Evolutionary conservation across 2,113 vertebrate genomes (phyloP), one percentile per base, ranked within the genome.

Genomic region (Hassar affinis): DNA sequence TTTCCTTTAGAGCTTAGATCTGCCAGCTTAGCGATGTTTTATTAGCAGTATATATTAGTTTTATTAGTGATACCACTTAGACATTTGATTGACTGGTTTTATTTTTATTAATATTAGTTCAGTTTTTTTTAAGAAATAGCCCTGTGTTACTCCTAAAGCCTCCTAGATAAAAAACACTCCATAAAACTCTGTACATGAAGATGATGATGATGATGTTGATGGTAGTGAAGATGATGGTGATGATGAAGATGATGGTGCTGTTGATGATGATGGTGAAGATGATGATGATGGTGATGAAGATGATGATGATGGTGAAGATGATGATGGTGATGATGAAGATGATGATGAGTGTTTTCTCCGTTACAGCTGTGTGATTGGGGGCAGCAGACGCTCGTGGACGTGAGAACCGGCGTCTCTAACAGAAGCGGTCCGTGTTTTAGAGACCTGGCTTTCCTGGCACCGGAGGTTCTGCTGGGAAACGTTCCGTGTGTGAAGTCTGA

Each of bases 351-450:
- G 15, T 83, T 30, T 77, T 59, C 22, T 45, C 38, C 7, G 20
- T 7, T 59, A 18, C 78, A 89, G 88, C n/a, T 89, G 83, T 84
- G 86, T 80, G 88, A 86, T 45, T 89, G 88, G 88, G 86, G 88
- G 8, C 68, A 81, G 52, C 69, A 79, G 81, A 84, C 56, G 22
- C 27, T 22, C 20, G 10, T 56, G 56, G 22, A 80, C 33, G 25
- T 35, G 22, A 81, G 45, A 47, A 27, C 30, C 2, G 64, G 9
- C 17, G 15, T 33, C 20, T 85, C 64, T 38, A 33, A 35, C 17
- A 17, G 59, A 12, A 5, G 3, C 66, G 17, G 68, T 33, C 84
- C 82, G 20, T 83, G 84, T 71, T 78, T 77, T 59, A 87, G 86
- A 80, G 85, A 89, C 68, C 61, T 87, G 79, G 69, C 78, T 0